Evolutionary conservation across 2,888 invertebrate species (phyloP), one percentile per base, ranked within the genome.

Genomic region (Drosophila phalerata): DNA sequence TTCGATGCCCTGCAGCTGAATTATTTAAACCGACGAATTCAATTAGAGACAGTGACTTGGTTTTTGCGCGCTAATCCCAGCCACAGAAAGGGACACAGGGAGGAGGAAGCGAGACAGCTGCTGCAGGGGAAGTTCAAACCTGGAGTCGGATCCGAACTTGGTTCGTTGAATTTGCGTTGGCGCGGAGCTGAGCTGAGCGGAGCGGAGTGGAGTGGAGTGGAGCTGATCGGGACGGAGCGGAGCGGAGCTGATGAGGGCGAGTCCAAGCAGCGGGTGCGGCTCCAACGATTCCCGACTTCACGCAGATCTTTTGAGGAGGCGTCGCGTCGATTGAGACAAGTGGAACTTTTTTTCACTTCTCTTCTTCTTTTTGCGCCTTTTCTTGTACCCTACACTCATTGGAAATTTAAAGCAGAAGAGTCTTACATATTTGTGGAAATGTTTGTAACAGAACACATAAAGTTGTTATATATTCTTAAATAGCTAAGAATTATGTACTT

Each of bases 21-120:
- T 92, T 92, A 92, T 92, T 92, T 91, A 91, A 92, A 79, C 91
- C 91, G 91, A 91, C 91, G 91, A 92, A 91, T 92, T 92, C 91
- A 92, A 92, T 92, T 92, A 92, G 91, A 91, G 91, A 82, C 91
- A 85, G 90, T 90, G 88, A 87, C 86, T 86, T 85, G 86, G 88
- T 84, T 88, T 86, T 86, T 88, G 87, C 90, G 77, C 75, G 69
- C 62, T 84, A 74, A 81, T 70, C 75, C 58, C 64, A 47, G 38
- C 30, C 13, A 11, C 17, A 9, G 51, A 17, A 38, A 48, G 64
- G 38, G 42, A 48, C 13, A 38, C n/a, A 17, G n/a, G 58, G 19
- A 22, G 22, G 22, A 22, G 3, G 22, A 4, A 22, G n/a, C 22
- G 17, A 19, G 47, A 9, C 45, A 45, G 28, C 11, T 30, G 13